phyloP scores from a whole-genome alignment of 2,888 invertebrate species.

The Maniola hyperantus region DNA sequence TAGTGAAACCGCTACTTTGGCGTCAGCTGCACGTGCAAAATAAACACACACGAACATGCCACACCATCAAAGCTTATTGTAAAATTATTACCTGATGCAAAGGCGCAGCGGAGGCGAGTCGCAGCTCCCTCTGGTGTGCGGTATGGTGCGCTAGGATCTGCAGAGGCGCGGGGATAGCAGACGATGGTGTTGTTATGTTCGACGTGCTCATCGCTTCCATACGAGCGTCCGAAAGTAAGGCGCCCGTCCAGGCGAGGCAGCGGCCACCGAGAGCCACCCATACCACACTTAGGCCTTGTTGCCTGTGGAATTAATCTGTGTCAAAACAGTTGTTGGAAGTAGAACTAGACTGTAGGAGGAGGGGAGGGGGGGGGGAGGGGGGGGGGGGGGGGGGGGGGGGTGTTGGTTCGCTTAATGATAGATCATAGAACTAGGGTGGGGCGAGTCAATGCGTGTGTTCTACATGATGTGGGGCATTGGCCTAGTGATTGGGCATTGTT shows the following conservation, averaged over 20 bases:
- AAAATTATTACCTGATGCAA: conserved; percentile 83
- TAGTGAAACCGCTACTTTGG: too few species aligned
- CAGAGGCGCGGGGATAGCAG: conserved; percentile 82
- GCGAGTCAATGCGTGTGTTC: too few species aligned
- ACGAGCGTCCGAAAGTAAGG: conserved; percentile 89
- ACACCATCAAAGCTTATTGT: too few species aligned
- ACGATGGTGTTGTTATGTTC: conserved; percentile 42
- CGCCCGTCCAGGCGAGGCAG: conserved; percentile 89
- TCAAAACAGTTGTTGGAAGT: not conserved
- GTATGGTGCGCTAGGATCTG: conserved; percentile 85
- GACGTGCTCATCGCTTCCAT: conserved; percentile 83
- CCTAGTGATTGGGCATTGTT: too few species aligned
- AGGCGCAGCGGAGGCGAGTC: conserved; percentile 87
- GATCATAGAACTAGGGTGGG: too few species aligned
- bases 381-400: too few species aligned
- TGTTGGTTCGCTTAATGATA: too few species aligned
- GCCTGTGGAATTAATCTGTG: conserved; percentile 66
- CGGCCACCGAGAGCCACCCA: conserved; percentile 94
- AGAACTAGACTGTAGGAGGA: too few species aligned
- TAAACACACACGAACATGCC: too few species aligned
- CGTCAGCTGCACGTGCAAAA: too few species aligned
- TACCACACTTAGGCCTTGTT: conserved; percentile 94
- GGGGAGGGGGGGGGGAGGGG: too few species aligned
- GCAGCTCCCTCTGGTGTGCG: conserved; percentile 87
- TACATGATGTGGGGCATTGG: too few species aligned